Conservation (phyloP, 2,797 vertebrate genomes). For the Pangasius djambal region DNA sequence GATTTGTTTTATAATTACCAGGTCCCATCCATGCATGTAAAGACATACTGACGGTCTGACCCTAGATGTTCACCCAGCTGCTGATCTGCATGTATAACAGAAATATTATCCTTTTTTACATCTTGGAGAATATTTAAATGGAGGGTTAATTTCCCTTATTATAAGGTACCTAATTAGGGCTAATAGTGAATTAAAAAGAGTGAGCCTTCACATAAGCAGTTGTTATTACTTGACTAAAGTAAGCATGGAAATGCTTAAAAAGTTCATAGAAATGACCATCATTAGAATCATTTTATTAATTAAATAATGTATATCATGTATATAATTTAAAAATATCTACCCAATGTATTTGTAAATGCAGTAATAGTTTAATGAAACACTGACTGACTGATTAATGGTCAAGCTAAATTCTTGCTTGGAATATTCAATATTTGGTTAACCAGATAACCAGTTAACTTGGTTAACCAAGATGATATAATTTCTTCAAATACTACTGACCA, state of each 20-base stretch:
- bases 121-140: neutral
- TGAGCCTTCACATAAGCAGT: neutral
- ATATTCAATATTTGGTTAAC: neutral
- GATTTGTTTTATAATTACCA: slow-evolving; percentile 38
- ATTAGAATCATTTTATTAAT: neutral
- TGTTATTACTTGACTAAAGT: neutral
- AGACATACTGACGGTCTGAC: neutral
- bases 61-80: slow-evolving; percentile 11
- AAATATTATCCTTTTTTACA: neutral
- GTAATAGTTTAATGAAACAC: neutral
- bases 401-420: neutral
- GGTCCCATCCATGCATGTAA: neutral
- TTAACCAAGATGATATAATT: neutral
- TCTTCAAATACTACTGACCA: neutral
- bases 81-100: neutral
- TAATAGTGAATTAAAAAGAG: neutral
- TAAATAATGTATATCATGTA: neutral
- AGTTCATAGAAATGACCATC: neutral
- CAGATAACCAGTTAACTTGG: no score
- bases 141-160: neutral
- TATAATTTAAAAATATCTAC: neutral
- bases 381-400: neutral
- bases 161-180: slow-evolving; percentile 16
- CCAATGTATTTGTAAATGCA: neutral
- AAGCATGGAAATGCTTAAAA: neutral